Conservation (phyloP, 2,113 vertebrate species). For the Ranitomeya variabilis region DNA sequence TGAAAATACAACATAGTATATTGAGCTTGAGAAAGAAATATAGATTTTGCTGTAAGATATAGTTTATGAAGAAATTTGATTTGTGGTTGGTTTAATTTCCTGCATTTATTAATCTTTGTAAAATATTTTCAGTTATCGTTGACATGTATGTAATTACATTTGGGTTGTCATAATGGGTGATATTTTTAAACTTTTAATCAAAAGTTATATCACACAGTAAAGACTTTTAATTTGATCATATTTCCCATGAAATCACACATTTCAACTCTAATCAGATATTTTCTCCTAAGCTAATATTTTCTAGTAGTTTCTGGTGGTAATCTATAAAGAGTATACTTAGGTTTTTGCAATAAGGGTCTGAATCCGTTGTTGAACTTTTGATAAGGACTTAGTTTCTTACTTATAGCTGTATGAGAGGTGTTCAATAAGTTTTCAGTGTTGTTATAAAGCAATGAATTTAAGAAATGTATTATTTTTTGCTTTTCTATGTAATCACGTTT, state of each 20-base stretch:
- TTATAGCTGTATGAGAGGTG: no score
- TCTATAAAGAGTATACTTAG: no score
- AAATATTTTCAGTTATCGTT: not conserved
- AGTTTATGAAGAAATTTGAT: not conserved
- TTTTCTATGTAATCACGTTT: no score
- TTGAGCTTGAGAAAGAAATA: not conserved
- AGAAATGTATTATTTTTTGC: no score
- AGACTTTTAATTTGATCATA: not conserved
- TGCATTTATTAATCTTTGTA: not conserved
- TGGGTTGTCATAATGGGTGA: not conserved
- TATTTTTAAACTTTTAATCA: not conserved
- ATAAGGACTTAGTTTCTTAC: no score
- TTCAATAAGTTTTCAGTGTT: no score
- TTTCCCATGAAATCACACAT: not conserved
- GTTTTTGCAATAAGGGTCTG: no score
- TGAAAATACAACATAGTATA: not conserved
- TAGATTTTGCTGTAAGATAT: not conserved
- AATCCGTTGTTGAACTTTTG: no score
- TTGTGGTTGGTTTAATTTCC: slow-evolving; percentile 29
- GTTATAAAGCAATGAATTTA: no score
- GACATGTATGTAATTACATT: not conserved
- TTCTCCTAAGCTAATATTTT: no score
- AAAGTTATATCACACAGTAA: not conserved
- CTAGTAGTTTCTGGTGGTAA: no score
- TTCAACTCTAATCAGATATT: not conserved